phyloP scores from a whole-genome alignment of 1,140 invertebrate genomes.

The Meloidogyne exigua region DNA sequence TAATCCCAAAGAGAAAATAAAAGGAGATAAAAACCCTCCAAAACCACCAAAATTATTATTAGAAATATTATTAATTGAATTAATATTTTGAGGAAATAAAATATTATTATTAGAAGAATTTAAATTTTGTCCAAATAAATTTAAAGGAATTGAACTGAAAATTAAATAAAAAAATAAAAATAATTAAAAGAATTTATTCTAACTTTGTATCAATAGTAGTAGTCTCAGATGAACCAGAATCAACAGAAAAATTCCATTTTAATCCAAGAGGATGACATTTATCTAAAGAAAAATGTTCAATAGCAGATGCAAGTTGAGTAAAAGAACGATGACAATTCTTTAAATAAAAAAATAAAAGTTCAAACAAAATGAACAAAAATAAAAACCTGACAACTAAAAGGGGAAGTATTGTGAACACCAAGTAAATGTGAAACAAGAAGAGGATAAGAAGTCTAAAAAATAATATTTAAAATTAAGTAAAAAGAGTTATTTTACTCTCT shows the following conservation, averaged over 20 bases:
- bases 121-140: conserved; percentile 7
- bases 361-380: conserved; percentile 28
- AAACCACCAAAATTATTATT: not conserved
- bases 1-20: not conserved
- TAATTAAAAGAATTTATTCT: not conserved
- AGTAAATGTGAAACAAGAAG: conserved; percentile 36
- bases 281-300: conserved; percentile 30
- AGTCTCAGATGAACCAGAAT: not conserved
- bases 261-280: conserved; percentile 2
- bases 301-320: conserved; percentile 12
- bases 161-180: not conserved
- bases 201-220: not conserved
- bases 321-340: not conserved
- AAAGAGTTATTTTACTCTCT: conserved; percentile 17
- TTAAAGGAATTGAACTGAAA: not conserved
- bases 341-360: not conserved
- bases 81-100: conserved; percentile 11
- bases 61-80: not conserved
- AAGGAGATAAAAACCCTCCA: not conserved
- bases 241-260: conserved; percentile 13
- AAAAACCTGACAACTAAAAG: conserved; percentile 42
- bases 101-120: not conserved
- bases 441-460: conserved; percentile 41
- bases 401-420: conserved; percentile 36
- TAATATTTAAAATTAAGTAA: not conserved